Evolutionary conservation across 2,797 vertebrate genomes (phyloP), one percentile per base, ranked within the genome.

Genomic region (Champsocephalus gunnari): DNA sequence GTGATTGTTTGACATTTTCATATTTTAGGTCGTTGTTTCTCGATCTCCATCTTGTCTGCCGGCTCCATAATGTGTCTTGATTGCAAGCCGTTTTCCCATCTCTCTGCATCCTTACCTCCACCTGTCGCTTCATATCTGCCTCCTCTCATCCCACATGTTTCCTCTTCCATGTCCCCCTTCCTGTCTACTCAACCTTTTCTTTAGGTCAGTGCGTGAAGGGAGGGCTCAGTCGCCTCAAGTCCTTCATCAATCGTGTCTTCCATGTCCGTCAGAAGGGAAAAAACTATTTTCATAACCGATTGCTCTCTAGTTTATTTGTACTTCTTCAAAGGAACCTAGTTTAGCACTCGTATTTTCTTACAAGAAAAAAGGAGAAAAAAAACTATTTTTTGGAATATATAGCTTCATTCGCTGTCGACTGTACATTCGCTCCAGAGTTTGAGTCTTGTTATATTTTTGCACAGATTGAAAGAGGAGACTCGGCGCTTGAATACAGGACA

Each of bases 221-320:
- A 94, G 88, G 87, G 92, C 85, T 95, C 93, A 75, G 93, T 90
- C 92, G 90, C 95, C 94, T 92, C 91, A 65, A 92, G 84, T 77
- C 77, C 50, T 94, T 94, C 92, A 94, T 95, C 61, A 93, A 91
- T 95, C 47, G 49, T 79, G 65, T 89, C 79, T 89, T 94, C 94
- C 92, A 95, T 84, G 83, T 96, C 95, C 21, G 68, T 85, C 49
- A 28, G 77, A 75, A 70, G 47, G 16, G 12, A 64, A 95, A 95
- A 94, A 96, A 97, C 96, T 99, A 98, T 99, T 99, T 99, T 98
- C 97, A 96, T 97, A 99, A 92, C 95, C 95, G 96, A 93, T 83
- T 84, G 85, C 95, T 96, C 96, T 96, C 94, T 97, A 97, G 94
- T 96, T 97, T 96, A 96, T 89, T 93, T 92, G 96, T 97, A 96